Evolutionary conservation across 1,140 invertebrate genomes (phyloP).

Genomic region (Diabrotica virgifera): DNA sequence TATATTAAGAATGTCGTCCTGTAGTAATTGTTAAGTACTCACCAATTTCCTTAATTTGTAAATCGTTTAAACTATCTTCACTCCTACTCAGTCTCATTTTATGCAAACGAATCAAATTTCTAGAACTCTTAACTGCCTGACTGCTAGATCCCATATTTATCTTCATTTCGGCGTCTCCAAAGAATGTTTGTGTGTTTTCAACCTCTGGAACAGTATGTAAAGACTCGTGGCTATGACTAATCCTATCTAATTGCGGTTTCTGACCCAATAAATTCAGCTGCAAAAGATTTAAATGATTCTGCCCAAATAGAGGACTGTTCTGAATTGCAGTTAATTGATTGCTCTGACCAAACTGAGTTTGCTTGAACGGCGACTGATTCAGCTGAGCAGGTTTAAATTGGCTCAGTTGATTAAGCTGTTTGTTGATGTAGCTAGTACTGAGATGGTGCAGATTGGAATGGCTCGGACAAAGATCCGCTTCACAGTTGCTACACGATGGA

Average conservation of each 20-base stretch:
- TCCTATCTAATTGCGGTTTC: neutral
- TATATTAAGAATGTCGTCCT: too few relatives aligned
- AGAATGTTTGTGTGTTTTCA: neutral
- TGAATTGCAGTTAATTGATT: neutral
- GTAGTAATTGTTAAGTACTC: neutral
- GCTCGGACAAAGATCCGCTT: constrained; percentile 35
- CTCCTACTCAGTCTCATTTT: constrained; percentile 41
- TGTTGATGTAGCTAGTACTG: constrained; percentile 36
- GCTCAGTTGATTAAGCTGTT: constrained; percentile 35
- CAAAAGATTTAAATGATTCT: constrained; percentile 4
- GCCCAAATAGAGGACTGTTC: neutral
- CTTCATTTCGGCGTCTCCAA: constrained; percentile 6
- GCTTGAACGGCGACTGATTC: neutral
- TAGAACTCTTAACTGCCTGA: constrained; percentile 23
- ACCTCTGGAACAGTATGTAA: neutral
- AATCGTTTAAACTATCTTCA: constrained; percentile 40
- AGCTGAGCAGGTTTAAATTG: neutral
- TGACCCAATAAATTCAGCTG: neutral
- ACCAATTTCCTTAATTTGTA: constrained; percentile 22
- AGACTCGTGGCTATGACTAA: constrained; percentile 13
- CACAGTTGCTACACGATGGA: constrained; percentile 32
- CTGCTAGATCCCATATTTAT: constrained; percentile 3
- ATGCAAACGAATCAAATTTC: constrained; percentile 32
- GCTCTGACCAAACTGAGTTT: neutral
- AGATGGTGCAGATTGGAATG: constrained; percentile 39